phyloP scores from a whole-genome alignment of 2,797 vertebrate species.

The Myioborus melanocephalus region DNA sequence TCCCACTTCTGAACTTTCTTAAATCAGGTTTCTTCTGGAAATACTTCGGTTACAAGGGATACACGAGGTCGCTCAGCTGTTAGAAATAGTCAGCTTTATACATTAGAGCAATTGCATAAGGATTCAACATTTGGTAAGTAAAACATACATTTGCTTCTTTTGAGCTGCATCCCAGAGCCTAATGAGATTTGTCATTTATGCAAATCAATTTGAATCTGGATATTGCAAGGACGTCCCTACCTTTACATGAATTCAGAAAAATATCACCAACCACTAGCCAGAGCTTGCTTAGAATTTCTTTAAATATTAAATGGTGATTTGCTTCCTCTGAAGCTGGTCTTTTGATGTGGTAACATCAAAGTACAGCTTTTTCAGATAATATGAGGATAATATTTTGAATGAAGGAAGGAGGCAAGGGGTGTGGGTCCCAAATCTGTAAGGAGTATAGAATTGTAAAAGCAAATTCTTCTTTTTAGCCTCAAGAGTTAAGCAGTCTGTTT shows the following conservation, averaged over 20 bases:
- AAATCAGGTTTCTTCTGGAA: conserved; percentile 63
- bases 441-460: neutral
- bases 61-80: conserved; percentile 74
- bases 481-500: neutral
- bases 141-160: neutral
- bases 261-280: neutral
- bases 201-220: neutral
- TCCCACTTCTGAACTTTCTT: neutral
- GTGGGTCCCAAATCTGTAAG: neutral
- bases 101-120: conserved; percentile 72
- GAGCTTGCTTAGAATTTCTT: neutral
- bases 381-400: neutral
- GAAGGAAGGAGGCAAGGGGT: neutral
- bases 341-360: neutral
- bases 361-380: neutral
- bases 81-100: conserved; percentile 74
- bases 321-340: neutral
- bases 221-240: neutral
- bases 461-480: neutral
- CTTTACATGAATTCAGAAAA: neutral
- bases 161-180: neutral
- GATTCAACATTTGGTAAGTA: conserved; percentile 79
- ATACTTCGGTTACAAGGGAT: conserved; percentile 64
- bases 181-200: neutral
- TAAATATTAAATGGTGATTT: neutral